Evolutionary conservation across 2,113 vertebrate genomes (phyloP), one percentile per base, ranked within the genome.

Genomic region (Sander lucioperca): DNA sequence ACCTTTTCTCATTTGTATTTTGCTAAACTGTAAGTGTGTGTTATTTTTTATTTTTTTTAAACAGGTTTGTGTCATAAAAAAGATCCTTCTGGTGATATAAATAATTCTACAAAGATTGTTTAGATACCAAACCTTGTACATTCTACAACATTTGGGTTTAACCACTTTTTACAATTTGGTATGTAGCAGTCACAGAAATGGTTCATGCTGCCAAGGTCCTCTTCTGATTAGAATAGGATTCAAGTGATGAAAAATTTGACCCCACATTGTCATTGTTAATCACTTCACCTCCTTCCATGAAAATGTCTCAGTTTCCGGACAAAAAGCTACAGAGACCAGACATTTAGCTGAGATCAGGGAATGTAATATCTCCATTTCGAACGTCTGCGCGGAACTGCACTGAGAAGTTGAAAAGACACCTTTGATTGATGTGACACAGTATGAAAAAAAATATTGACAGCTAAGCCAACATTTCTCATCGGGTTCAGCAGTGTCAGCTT

Each of bases 371-470:
- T 89, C 77, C 76, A 84, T 93, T 83, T 85, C 85, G 33, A 89
- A 87, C 67, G 88, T 92, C 86, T 65, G 69, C n/a, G 33, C 80
- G 39, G 75, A 78, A 68, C 83, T 64, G 83, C 79, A 65, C 80
- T n/a, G 76, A 85, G 80, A 88, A 82, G 91, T 89, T 93, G 86
- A 93, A 95, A 94, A 92, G 91, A 91, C 85, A 86, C 63, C 71
- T 82, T 85, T 92, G 93, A 95, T 92, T 94, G 93, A 93, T 94
- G 90, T 93, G 90, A 94, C 92, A 91, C 86, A 74, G 85, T 82
- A 87, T 89, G 72, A 89, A 88, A 84, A 57, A 48, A 90, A 87
- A 89, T 77, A 89, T 75, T 85, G 91, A 91, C 89, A 88, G 86
- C 90, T 72, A 86, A 88, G 85, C 76, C 82, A 84, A 88, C 91